These are phyloP conservation scores for Drosophila nr. perissopoda DNA, from an alignment of 2,888 invertebrate genomes.

Conservation along the genomic window DNA sequence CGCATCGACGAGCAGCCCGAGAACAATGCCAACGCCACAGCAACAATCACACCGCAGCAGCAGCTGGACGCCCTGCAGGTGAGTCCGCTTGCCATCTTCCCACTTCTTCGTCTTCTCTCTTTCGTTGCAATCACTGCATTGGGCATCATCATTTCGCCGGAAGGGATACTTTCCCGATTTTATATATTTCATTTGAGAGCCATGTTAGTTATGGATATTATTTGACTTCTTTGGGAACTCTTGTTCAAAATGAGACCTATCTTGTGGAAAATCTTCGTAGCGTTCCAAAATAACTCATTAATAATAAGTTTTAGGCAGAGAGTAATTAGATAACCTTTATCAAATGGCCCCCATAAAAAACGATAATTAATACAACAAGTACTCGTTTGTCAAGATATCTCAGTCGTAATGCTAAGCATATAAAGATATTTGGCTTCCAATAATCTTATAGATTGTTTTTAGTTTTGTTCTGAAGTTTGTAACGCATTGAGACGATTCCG, in stretches of 20 bases:
- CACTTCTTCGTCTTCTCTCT: neutral
- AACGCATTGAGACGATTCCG: neutral
- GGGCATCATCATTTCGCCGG: neutral
- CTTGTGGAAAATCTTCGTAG: neutral
- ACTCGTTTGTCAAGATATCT: too few relatives aligned
- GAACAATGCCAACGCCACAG: constrained; percentile 49
- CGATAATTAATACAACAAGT: neutral
- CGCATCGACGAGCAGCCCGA: constrained; percentile 83
- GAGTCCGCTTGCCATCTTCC: constrained; percentile 28
- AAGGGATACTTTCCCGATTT: neutral
- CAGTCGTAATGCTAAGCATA: too few relatives aligned
- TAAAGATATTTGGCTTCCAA: too few relatives aligned
- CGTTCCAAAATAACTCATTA: too few relatives aligned
- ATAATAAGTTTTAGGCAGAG: too few relatives aligned
- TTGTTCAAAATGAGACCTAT: neutral
- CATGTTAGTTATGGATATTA: neutral
- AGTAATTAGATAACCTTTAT: too few relatives aligned
- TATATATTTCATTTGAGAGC: neutral
- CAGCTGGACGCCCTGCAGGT: constrained; percentile 82
- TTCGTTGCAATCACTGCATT: constrained; percentile 1
- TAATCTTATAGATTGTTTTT: too few relatives aligned
- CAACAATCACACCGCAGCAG: constrained; percentile 17
- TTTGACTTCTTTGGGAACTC: neutral
- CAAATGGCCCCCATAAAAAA: too few relatives aligned
- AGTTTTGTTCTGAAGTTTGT: too few relatives aligned